Evolutionary conservation across 2,113 vertebrate species (phyloP).

Genomic region (Jacana jacana): DNA sequence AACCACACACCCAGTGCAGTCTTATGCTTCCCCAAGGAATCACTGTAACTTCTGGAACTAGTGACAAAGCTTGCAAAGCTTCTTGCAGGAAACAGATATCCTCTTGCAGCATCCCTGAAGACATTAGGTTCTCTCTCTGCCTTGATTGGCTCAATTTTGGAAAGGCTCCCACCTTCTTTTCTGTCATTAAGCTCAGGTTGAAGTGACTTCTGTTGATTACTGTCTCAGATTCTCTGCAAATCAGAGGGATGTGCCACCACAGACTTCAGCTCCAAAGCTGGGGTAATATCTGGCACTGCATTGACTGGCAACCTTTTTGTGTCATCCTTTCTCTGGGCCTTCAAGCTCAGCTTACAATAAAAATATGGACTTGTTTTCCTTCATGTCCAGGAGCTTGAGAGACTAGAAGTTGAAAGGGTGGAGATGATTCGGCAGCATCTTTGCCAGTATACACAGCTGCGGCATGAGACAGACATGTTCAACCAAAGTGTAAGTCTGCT

Average conservation of each 20-base stretch:
- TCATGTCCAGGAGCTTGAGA: constrained; percentile 88
- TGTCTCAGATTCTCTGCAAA: not conserved
- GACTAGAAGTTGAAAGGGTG: constrained; percentile 92
- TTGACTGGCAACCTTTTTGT: not conserved
- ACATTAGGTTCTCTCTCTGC: not conserved
- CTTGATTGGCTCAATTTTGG: not conserved
- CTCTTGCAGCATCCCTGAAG: not conserved
- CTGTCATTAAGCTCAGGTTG: not conserved
- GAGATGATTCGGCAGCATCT: constrained; percentile 96
- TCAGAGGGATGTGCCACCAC: not conserved
- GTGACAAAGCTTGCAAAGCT: not conserved
- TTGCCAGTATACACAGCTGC: constrained; percentile 93
- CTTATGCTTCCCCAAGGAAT: not conserved
- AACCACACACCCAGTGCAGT: fast-evolving
- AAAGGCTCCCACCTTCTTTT: not conserved
- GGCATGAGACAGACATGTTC: constrained; percentile 99
- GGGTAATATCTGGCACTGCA: not conserved
- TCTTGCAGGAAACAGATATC: not conserved
- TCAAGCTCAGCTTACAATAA: not conserved
- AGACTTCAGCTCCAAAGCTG: not conserved
- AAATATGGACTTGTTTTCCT: not conserved
- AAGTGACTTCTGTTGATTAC: not conserved
- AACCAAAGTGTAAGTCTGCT: constrained; percentile 93
- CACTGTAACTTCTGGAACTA: not conserved
- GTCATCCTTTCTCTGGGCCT: not conserved